Evolutionary conservation across 2,888 invertebrate genomes (phyloP), one percentile per base, ranked within the genome.

Genomic region (Sepiola atlantica): DNA sequence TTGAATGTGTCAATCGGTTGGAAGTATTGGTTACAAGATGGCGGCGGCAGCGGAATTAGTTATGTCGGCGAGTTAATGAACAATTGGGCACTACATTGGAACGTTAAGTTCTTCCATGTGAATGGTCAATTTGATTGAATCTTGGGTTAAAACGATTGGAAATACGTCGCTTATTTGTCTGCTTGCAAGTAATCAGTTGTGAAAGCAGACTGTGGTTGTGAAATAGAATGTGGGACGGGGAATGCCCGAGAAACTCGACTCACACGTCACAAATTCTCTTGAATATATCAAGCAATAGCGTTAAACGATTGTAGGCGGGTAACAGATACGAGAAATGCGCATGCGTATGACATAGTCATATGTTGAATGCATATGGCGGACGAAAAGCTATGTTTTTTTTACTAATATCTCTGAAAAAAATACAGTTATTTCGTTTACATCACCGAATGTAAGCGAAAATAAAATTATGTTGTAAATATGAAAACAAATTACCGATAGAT

Each of bases 141-240:
- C n/a, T n/a, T 77, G n/a, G 77, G n/a, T 77, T 77, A 77, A 77
- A 32, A 77, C n/a, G 77, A 77, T 32, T 32, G 77, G 32, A 77
- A 77, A 77, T 77, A n/a, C 77, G 77, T 77, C 77, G 77, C 77
- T 77, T 77, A 77, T 77, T 77, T 77, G 77, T 77, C 77, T 77
- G 77, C 77, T n/a, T 77, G 77, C n/a, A n/a, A 2, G n/a, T 77
- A 77, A 77, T 77, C 77, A 32, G 77, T 77, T 32, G 77, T 77
- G 77, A 77, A 77, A 77, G 77, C 32, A 77, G 77, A 77, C n/a
- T n/a, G n/a, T 32, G 77, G 77, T 8, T n/a, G 24, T n/a, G n/a
- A n/a, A 10, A n/a, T 16, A 28, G 77, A 14, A 77, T 77, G 77
- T n/a, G n/a, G n/a, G 45, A 45, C 45, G 45, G n/a, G 77, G 32